Base-by-base conservation (phyloP, 2,797 vertebrate genomes). In the Bovichtus variegatus region DNA sequence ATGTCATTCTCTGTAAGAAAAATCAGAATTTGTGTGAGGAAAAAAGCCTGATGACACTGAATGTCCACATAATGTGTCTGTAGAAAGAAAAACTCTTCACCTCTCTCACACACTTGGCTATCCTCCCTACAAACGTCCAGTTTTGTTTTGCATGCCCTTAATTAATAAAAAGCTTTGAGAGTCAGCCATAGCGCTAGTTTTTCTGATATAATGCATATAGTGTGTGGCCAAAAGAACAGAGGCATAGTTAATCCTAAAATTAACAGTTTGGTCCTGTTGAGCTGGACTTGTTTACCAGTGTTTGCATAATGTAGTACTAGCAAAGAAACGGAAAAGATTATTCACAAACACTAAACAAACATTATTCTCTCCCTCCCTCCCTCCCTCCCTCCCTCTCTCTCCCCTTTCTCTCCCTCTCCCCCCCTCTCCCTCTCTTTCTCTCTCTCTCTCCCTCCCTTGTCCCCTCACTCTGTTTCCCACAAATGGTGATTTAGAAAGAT, bases 401-500 rank as follows among this genome's bases (percentile, higher is more conserved):
- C n/a, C 21, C 15, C 50, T 21, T 43, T 49, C 9, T 46, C 43
- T 27, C 46, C 51, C 57, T 71, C 53, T 53, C 16, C 51, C 43
- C 27, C 46, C 51, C 57, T 71, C 53, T 53, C 16, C 51, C 64
- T 46, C 44, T 11, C 40, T 66, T 15, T 41, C 9, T 36, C 8
- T 55, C 19, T 74, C 6, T 76, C n/a, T 50, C 23, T 63, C 40
- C 59, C 9, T 6, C 43, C 19, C 51, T 57, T 47, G 18, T 34
- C 27, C 23, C 18, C 23, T 40, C 21, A 15, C n/a, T 66, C 57
- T 40, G 19, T 59, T 89, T 91, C 73, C 76, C 84, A 78, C 66
- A 90, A 90, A 79, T 46, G 71, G 65, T 61, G 67, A 49, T 84
- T 83, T 71, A 76, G 76, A 85, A 62, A 90, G 84, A 93, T 89